Percentiles rank a stretch among this genome's conserved stretches.
Evolutionary conservation across 2,113 vertebrate species (phyloP).

Genomic region (Perccottus glenii): DNA sequence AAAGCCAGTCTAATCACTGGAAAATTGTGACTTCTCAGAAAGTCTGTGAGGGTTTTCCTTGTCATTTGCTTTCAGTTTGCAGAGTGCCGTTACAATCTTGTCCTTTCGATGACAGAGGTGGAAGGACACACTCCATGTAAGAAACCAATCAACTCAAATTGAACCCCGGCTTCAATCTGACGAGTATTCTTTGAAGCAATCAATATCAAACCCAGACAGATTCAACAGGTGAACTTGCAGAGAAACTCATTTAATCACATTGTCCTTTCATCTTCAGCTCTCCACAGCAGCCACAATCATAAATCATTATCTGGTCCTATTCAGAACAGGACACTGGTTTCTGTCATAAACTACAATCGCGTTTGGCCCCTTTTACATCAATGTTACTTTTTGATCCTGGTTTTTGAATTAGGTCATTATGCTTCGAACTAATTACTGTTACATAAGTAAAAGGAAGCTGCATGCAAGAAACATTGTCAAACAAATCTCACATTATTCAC

Average conservation of each 20-base stretch:
- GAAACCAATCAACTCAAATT: slow-evolving; percentile 51
- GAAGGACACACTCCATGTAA: slow-evolving; percentile 4
- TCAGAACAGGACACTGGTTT: slow-evolving; percentile 11
- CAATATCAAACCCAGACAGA: slow-evolving; percentile 24
- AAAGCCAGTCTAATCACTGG: slow-evolving; percentile 19
- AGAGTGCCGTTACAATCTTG: slow-evolving; percentile 14
- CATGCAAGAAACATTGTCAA: too few relatives aligned
- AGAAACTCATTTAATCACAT: slow-evolving; percentile 42
- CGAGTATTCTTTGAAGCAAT: slow-evolving; percentile 48
- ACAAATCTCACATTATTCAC: too few relatives aligned
- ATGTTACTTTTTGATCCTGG: background rate
- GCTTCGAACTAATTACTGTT: too few relatives aligned
- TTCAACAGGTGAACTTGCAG: slow-evolving; percentile 30
- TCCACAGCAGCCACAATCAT: slow-evolving; percentile 31
- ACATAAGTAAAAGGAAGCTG: too few relatives aligned
- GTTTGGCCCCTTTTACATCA: background rate
- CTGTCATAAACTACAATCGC: background rate
- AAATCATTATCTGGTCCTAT: slow-evolving; percentile 9
- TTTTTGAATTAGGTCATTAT: background rate
- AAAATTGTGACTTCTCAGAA: slow-evolving; percentile 9
- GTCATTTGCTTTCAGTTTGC: slow-evolving; percentile 23
- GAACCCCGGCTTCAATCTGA: slow-evolving; percentile 22
- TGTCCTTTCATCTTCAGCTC: slow-evolving; percentile 44
- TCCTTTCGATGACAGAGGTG: slow-evolving; percentile 29
- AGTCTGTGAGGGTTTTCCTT: slow-evolving; percentile 27